Conservation (phyloP, 2,113 vertebrate species). For the Periophthalmodon schlosseri region DNA sequence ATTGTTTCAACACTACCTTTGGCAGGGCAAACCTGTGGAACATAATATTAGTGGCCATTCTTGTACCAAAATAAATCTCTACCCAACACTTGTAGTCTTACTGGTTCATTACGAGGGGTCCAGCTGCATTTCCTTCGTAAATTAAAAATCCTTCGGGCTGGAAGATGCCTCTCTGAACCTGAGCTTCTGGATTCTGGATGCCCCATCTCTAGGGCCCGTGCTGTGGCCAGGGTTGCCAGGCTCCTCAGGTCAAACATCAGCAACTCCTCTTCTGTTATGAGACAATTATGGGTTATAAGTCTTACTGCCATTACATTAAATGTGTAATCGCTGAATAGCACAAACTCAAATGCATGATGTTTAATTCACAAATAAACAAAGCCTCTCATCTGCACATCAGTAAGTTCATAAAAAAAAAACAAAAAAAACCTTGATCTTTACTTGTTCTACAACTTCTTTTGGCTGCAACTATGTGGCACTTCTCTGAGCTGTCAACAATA, state of each 20-base stretch:
- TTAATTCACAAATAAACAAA: constrained; percentile 25
- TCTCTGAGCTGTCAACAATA: constrained; percentile 50
- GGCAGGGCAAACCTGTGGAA: constrained; percentile 86
- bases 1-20: constrained; percentile 90
- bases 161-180: constrained; percentile 49
- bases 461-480: constrained; percentile 39
- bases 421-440: constrained; percentile 19
- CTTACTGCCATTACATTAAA: background rate
- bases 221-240: constrained; percentile 89
- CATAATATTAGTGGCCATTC: constrained; percentile 19
- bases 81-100: constrained; percentile 64
- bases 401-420: constrained; percentile 21
- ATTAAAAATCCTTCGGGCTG: constrained; percentile 81
- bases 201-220: constrained; percentile 84
- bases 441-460: constrained; percentile 37
- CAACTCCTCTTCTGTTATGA: constrained; percentile 80
- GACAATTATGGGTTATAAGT: constrained; percentile 23
- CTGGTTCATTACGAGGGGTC: constrained; percentile 91
- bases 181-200: constrained; percentile 43
- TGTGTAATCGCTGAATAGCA: background rate
- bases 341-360: constrained; percentile 12
- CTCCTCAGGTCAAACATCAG: constrained; percentile 89
- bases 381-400: constrained; percentile 24
- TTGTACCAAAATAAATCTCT: constrained; percentile 3
- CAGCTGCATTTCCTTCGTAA: constrained; percentile 90